phyloP scores from a whole-genome alignment of 2,797 vertebrate genomes.

The Helarctos malayanus region DNA sequence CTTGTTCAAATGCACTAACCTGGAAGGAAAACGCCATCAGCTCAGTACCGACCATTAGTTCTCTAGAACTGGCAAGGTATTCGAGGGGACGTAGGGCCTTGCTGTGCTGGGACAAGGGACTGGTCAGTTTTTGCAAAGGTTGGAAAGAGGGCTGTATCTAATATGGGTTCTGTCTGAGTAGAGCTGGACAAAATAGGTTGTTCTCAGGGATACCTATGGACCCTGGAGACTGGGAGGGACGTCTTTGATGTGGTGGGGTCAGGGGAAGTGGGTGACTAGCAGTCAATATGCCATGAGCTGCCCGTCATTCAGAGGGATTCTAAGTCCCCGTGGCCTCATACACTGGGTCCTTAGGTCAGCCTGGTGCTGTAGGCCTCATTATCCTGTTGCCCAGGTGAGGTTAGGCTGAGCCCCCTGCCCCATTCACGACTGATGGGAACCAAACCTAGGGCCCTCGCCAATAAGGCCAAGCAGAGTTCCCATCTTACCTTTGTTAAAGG shows the following conservation, averaged over 20 bases:
- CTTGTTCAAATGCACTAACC: slow-evolving; percentile 11
- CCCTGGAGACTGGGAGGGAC: not conserved
- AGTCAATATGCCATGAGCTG: not conserved
- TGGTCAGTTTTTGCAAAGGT: not conserved
- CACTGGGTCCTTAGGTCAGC: not conserved
- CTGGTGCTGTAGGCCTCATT: too few species aligned
- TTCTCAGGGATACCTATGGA: not conserved
- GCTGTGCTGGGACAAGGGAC: not conserved
- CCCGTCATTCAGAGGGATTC: not conserved
- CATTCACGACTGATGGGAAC: not conserved
- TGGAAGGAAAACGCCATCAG: not conserved
- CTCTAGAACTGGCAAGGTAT: not conserved
- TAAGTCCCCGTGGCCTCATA: not conserved
- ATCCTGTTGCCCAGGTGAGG: not conserved
- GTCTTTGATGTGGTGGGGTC: too few species aligned
- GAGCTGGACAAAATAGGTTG: not conserved
- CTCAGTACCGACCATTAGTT: not conserved
- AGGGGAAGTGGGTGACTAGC: not conserved
- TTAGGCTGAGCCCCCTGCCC: not conserved
- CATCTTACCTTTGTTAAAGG: not conserved
- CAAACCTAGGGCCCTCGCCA: not conserved
- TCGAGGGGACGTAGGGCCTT: not conserved
- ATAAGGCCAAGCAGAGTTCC: not conserved
- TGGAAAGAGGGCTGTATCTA: not conserved
- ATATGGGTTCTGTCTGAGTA: not conserved